Evolutionary conservation across 2,888 invertebrate genomes (phyloP), one percentile per base, ranked within the genome.

Genomic region (Vanessa cardui): DNA sequence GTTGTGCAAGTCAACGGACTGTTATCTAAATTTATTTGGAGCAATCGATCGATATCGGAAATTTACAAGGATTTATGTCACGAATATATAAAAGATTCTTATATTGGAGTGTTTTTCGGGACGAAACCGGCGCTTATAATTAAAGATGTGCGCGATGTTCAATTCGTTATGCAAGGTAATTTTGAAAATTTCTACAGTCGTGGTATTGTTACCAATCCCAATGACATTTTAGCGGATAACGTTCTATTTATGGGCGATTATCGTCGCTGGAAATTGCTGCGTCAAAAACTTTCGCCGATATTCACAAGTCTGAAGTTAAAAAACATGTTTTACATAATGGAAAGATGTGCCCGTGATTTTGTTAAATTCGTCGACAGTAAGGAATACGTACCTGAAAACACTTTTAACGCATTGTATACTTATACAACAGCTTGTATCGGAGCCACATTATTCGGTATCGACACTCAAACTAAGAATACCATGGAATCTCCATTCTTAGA

Each of bases 401-500:
- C 80, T 1, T 78, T 76, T 39, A 75, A 82, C 1, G 77, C 78
- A 0, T 59, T 84, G n/a, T 76, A 74, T 3, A 75, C 77, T 16
- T 86, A 79, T 70, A 82, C 83, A 58, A 75, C 80, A 58, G 85
- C 85, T 1, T 82, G 85, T 6, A 83, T 90, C 6, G 80, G 81
- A 0, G 85, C 84, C 0, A 80, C 87, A 2, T 85, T 90, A 1
- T 91, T 91, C 68, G 92, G 92, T 0, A 81, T 92, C 5, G 82
- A 81, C 9, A 78, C 82, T 1, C 73, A 83, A 54, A 80, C 82
- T 1, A 74, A 83, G 61, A 82, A 83, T 2, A 80, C 82, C 0
- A 85, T 86, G 58, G 81, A 90, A 33, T 90, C 80, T 2, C 87
- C 83, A 46, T 90, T 86, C 61, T 78, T 78, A 33, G 60, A 77